phyloP scores from a whole-genome alignment of 1,140 invertebrate genomes.

The Hylyphantes graminicola region DNA sequence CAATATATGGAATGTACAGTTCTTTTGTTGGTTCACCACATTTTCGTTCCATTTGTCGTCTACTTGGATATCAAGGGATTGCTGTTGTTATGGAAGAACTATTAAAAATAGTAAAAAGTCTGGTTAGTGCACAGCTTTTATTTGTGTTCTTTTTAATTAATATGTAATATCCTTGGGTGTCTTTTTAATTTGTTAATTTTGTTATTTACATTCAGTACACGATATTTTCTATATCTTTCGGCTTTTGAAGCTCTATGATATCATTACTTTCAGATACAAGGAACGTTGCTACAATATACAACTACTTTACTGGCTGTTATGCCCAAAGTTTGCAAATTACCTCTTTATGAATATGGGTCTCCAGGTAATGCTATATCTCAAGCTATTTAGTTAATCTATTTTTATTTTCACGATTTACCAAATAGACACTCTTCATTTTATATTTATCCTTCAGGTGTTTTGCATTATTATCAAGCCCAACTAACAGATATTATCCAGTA shows the following conservation, averaged over 20 bases:
- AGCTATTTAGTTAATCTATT: too few species aligned
- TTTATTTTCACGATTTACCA: too few species aligned
- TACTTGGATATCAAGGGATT: conserved; percentile 98
- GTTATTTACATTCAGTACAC: neutral
- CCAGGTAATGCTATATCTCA: conserved; percentile 76
- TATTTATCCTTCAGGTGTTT: conserved; percentile 74
- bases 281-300: conserved; percentile 90
- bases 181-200: neutral
- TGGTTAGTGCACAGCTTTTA: conserved; percentile 67
- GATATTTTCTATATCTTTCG: neutral
- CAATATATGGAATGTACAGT: conserved; percentile 91
- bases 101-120: conserved; percentile 89
- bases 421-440: neutral
- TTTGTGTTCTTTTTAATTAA: neutral
- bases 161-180: neutral
- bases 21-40: conserved; percentile 94
- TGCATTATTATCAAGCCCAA: conserved; percentile 96
- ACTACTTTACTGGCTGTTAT: conserved; percentile 93
- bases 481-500: conserved; percentile 97
- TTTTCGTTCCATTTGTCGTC: conserved; percentile 90
- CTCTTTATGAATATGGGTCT: conserved; percentile 96
- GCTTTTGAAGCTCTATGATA: too few species aligned
- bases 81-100: conserved; percentile 98
- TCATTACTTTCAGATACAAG: conserved; percentile 76
- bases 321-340: conserved; percentile 96